Conservation (phyloP, 2,888 invertebrate genomes). For the Pseudanteris insignis region DNA sequence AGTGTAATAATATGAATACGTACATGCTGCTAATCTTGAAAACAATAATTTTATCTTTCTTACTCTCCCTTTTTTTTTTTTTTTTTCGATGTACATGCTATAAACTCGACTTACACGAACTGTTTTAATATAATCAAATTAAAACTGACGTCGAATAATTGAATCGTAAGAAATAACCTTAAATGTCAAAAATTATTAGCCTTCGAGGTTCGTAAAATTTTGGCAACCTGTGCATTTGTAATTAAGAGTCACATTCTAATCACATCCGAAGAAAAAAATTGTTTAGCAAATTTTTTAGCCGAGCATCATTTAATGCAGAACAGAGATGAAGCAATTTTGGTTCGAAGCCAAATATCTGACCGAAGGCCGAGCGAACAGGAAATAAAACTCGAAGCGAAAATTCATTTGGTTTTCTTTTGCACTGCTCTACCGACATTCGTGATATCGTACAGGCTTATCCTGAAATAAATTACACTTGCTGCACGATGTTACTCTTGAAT, state of each 20-base stretch:
- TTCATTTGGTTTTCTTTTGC: constrained; percentile 35
- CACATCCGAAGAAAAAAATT: constrained; percentile 2
- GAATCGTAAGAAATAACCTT: no score
- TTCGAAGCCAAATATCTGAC: constrained; percentile 48
- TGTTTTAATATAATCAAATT: no score
- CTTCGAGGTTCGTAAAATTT: not conserved
- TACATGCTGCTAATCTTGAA: no score
- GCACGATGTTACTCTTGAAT: constrained; percentile 9
- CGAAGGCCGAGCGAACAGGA: constrained; percentile 36
- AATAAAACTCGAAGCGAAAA: constrained; percentile 35
- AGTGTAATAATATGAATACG: no score
- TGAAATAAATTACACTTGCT: constrained; percentile 30
- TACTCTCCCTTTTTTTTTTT: no score
- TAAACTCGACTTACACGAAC: no score
- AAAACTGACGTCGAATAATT: no score
- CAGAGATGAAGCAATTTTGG: constrained; percentile 50
- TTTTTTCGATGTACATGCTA: not conserved
- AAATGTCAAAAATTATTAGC: no score
- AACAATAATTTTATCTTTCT: no score
- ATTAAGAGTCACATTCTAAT: constrained; percentile 3
- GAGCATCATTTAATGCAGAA: constrained; percentile 28
- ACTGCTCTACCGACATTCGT: constrained; percentile 10
- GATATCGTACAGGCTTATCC: constrained; percentile 16
- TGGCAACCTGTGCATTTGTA: not conserved
- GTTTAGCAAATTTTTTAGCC: constrained; percentile 16